Evolutionary conservation across 2,113 vertebrate species (phyloP).

Genomic region (Elaphurus davidianus): DNA sequence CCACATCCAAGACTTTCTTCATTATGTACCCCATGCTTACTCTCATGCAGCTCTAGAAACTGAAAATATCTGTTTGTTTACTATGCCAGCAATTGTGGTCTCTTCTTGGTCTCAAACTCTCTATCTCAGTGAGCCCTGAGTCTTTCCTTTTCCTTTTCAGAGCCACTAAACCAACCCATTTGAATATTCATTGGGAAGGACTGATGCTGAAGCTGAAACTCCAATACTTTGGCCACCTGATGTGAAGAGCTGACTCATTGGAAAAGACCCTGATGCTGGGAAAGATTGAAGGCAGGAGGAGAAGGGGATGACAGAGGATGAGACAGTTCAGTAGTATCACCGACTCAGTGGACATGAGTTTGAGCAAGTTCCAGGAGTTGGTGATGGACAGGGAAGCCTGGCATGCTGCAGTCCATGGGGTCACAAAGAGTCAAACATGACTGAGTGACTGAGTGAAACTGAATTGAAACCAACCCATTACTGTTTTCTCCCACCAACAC

Average conservation of each 20-base stretch:
- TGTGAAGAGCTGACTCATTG: neutral
- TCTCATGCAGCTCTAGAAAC: neutral
- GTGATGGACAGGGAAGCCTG: neutral
- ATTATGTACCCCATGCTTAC: accelerated
- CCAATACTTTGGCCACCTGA: neutral
- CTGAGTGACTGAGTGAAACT: neutral
- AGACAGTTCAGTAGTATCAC: neutral
- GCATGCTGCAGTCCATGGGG: neutral
- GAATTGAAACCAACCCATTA: neutral
- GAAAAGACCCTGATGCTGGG: neutral
- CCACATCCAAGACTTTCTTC: neutral
- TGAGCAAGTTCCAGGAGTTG: neutral
- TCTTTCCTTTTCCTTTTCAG: neutral
- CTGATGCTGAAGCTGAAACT: neutral
- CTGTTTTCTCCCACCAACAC: neutral
- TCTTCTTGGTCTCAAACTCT: neutral
- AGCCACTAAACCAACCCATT: neutral
- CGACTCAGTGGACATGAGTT: neutral
- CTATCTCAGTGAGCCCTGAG: neutral
- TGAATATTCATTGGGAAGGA: neutral
- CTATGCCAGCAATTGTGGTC: neutral
- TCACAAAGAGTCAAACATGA: neutral
- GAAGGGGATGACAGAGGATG: neutral
- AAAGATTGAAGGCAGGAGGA: neutral
- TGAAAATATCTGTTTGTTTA: neutral